Evolutionary conservation across 2,113 vertebrate species (phyloP).

Genomic region (Puffinus mauretanicus): DNA sequence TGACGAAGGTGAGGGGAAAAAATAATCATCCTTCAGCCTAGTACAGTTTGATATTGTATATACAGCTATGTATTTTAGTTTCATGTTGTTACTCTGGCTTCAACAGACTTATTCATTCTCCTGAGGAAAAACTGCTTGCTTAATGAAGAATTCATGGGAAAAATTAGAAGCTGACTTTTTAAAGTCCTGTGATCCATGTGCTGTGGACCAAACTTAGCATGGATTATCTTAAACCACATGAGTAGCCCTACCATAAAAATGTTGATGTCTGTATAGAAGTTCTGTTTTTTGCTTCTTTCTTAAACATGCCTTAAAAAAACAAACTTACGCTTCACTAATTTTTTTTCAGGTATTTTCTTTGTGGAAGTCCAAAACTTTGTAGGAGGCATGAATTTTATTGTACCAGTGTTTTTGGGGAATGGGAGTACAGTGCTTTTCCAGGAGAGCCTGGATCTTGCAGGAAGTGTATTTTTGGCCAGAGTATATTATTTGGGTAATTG

Average conservation of each 20-base stretch:
- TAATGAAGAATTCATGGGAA: not conserved
- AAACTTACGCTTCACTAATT: accelerated
- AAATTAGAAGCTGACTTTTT: not conserved
- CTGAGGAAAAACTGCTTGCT: not conserved
- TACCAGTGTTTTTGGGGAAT: not conserved
- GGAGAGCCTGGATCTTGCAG: not conserved
- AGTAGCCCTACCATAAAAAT: not conserved
- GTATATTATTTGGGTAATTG: not conserved
- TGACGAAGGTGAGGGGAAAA: not conserved
- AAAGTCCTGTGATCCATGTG: not conserved
- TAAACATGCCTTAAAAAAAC: not conserved
- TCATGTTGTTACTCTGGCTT: not conserved
- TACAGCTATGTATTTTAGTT: not conserved
- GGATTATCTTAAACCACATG: not conserved
- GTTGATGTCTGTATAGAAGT: not conserved
- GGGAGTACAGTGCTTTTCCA: not conserved
- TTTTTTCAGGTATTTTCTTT: not conserved
- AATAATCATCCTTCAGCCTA: not conserved
- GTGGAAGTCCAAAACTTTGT: not conserved
- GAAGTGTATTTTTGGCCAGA: not conserved
- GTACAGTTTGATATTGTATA: not conserved
- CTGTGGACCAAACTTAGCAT: not conserved
- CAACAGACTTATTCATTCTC: not conserved
- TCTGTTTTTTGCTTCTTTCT: not conserved
- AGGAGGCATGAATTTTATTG: not conserved